These are phyloP conservation scores for Drosophila limbata DNA, from an alignment of 2,888 invertebrate genomes.

Conservation along the genomic window DNA sequence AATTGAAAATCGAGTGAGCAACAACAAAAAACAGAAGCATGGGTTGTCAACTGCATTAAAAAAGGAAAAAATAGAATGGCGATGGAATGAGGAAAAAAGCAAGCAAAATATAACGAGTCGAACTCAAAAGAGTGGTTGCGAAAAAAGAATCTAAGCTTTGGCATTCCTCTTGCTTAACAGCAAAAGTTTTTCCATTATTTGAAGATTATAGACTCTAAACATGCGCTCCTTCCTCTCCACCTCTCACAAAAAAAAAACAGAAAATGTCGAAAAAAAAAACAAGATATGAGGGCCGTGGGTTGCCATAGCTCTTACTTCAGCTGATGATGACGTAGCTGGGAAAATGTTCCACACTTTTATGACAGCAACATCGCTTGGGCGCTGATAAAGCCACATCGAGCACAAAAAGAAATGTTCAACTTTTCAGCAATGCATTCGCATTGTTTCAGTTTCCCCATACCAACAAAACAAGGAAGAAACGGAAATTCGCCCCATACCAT, in stretches of 20 bases:
- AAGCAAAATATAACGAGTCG: conserved; percentile 31
- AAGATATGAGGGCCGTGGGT: conserved; percentile 62
- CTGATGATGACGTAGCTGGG: conserved; percentile 71
- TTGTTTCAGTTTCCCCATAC: conserved; percentile 54
- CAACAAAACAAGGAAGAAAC: neutral
- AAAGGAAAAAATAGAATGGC: neutral
- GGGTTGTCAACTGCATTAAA: conserved; percentile 69
- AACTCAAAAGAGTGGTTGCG: conserved; percentile 59
- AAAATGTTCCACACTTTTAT: conserved; percentile 81
- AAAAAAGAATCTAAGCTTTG: conserved; percentile 74
- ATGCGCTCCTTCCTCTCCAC: conserved; percentile 45
- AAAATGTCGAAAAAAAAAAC: conserved; percentile 29
- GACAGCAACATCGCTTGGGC: conserved; percentile 58
- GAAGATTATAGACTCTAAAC: conserved; percentile 83
- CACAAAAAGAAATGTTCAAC: conserved; percentile 60
- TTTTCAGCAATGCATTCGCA: conserved; percentile 70
- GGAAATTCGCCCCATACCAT: conserved; percentile 30
- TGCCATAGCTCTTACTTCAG: conserved; percentile 36
- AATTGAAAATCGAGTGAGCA: conserved; percentile 78
- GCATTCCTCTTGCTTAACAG: conserved; percentile 82
- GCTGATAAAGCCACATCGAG: conserved; percentile 59
- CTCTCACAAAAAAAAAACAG: conserved; percentile 14
- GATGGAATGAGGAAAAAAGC: conserved; percentile 18
- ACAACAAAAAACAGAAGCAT: conserved; percentile 49
- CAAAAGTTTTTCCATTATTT: conserved; percentile 84